Evolutionary conservation across 2,797 vertebrate species (phyloP), one percentile per base, ranked within the genome.

Genomic region (Pterois miles): DNA sequence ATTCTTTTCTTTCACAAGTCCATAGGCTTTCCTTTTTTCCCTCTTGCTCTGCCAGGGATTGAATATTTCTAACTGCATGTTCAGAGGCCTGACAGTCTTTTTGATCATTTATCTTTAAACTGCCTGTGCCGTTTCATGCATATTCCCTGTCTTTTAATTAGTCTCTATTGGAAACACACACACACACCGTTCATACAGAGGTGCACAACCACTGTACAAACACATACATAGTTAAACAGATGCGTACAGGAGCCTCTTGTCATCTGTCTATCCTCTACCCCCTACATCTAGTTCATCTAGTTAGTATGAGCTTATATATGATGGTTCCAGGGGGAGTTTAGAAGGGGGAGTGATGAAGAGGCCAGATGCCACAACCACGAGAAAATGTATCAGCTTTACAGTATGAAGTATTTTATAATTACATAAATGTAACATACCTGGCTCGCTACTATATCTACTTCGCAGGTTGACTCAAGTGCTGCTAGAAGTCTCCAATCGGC

Each of bases 41-140:
- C 75, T 67, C 86, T 77, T 74, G 80, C 87, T 83, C 86, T 73
- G 65, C 81, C 74, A 75, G 83, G 25, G 87, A 86, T 54, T 54
- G 78, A 79, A 70, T 77, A 80, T 88, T 85, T 89, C 80, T 66
- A 88, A 67, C 58, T 88, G 91, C 91, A 94, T 92, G 92, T 88
- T 92, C 83, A 85, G 82, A 91, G 65, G 86, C 81, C 82, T 27
- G 9, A 64, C 65, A 62, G 85, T 81, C 79, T 80, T 93, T 92
- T 91, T 89, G 84, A 88, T 89, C 86, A 86, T 81, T 52, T 78
- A 82, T 85, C 81, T 83, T 80, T 84, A 72, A 91, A 81, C 79
- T 81, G 70, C 74, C 65, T 78, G 81, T 74, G 80, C 76, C 12
- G 68, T 86, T 87, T 91, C 81, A 81, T 89, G 73, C 85, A 86